Evolutionary conservation across 2,888 invertebrate species (phyloP).

Genomic region (Drosophila infuscata): DNA sequence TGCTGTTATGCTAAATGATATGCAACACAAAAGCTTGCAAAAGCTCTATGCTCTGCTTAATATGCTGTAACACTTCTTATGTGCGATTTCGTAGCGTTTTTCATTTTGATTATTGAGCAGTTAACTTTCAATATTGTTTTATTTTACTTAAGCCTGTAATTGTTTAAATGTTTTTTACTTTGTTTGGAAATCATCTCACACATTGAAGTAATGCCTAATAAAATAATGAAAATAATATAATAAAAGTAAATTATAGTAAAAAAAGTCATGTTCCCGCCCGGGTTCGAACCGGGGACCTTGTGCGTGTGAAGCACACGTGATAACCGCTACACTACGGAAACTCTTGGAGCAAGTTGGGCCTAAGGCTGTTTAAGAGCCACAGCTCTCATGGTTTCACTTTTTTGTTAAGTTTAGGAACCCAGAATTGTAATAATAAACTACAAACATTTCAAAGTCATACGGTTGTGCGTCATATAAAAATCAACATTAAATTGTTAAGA

Average conservation of each 20-base stretch:
- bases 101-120: neutral
- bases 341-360: neutral
- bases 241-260: neutral
- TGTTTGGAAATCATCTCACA: no score
- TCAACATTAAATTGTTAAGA: neutral
- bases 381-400: neutral
- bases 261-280: constrained; percentile 81
- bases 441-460: neutral
- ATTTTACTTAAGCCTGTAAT: neutral
- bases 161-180: neutral
- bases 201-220: no score
- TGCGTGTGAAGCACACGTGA: constrained; percentile 85
- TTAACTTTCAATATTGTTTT: neutral
- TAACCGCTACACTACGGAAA: constrained; percentile 85
- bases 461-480: neutral
- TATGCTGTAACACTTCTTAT: neutral
- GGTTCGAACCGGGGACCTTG: constrained; percentile 85
- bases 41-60: constrained; percentile 19
- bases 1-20: constrained; percentile 6
- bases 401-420: neutral
- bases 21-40: constrained; percentile 4
- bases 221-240: neutral
- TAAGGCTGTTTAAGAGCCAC: neutral
- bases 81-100: neutral
- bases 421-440: neutral